Conservation (phyloP, 2,888 invertebrate species). For the Flexamia atlantica region DNA sequence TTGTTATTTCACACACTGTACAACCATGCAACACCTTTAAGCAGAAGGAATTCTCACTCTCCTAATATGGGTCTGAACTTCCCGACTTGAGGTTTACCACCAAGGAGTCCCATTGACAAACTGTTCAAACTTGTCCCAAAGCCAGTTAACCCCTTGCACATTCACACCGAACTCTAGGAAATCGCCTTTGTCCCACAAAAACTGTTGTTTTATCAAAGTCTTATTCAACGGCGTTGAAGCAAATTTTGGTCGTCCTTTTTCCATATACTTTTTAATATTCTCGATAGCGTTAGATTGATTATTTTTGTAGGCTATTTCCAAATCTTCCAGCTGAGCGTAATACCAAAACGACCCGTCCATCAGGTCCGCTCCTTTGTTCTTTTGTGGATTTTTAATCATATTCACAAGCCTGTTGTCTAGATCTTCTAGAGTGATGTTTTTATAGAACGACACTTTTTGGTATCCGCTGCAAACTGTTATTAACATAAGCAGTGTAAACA, state of each 20-base stretch:
- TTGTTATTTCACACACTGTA: no score
- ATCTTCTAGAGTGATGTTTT: constrained; percentile 47
- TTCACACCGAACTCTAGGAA: constrained; percentile 36
- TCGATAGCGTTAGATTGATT: constrained; percentile 1
- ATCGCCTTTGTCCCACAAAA: constrained; percentile 38
- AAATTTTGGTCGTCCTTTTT: constrained; percentile 18
- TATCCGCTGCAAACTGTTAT: not conserved
- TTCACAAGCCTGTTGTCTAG: not conserved
- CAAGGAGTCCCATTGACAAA: constrained; percentile 34
- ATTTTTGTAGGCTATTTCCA: constrained; percentile 37
- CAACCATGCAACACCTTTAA: no score
- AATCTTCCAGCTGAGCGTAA: constrained; percentile 31
- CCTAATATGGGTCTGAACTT: no score
- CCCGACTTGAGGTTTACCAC: no score
- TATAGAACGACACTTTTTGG: constrained; percentile 35
- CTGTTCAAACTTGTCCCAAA: constrained; percentile 35
- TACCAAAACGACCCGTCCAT: constrained; percentile 43
- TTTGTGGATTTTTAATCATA: constrained; percentile 30
- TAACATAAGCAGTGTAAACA: constrained; percentile 9
- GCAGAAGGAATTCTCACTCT: no score
- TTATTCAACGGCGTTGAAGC: not conserved
- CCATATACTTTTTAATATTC: constrained; percentile 2
- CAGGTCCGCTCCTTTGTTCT: constrained; percentile 18
- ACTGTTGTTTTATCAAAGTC: constrained; percentile 5
- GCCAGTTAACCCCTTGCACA: constrained; percentile 18